Evolutionary conservation across 2,888 invertebrate genomes (phyloP).

Genomic region (Chloroclysta siterata): DNA sequence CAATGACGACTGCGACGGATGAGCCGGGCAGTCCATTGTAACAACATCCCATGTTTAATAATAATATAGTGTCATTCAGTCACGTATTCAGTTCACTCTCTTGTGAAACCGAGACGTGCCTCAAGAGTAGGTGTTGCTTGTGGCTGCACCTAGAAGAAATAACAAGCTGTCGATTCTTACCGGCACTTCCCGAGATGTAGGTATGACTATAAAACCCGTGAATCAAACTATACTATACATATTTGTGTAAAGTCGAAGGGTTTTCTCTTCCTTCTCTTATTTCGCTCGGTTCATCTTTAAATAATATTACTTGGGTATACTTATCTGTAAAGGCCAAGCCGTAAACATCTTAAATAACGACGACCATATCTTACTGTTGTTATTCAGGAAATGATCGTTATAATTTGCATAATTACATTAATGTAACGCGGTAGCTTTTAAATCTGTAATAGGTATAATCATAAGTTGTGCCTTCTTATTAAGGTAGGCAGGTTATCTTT

Average conservation of each 20-base stretch:
- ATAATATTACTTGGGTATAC: neutral
- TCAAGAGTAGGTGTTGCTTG: neutral
- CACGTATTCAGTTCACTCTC: slow-evolving; percentile 32
- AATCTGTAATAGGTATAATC: neutral
- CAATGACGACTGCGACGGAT: slow-evolving; percentile 9
- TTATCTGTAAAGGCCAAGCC: neutral
- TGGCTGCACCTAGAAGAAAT: neutral
- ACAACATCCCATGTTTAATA: slow-evolving; percentile 35
- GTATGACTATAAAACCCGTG: too few relatives aligned
- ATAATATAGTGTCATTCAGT: slow-evolving; percentile 35
- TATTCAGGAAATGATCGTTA: slow-evolving; percentile 15
- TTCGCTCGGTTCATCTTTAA: neutral
- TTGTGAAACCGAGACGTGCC: neutral
- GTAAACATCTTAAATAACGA: slow-evolving; percentile 1
- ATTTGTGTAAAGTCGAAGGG: too few relatives aligned
- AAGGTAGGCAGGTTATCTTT: neutral
- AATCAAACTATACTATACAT: too few relatives aligned
- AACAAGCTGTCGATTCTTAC: neutral
- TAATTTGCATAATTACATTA: slow-evolving; percentile 17
- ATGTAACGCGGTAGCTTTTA: slow-evolving; percentile 3
- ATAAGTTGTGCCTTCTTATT: slow-evolving; percentile 1
- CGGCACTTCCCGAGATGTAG: neutral
- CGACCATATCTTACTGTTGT: slow-evolving; percentile 9
- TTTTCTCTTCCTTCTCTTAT: too few relatives aligned
- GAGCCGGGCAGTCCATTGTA: slow-evolving; percentile 26